A percentile compares a stretch with the other conserved stretches of the same genome.
These are phyloP conservation scores for Temnothorax nylanderi DNA, from an alignment of 1,140 invertebrate genomes.

Conservation along the genomic window DNA sequence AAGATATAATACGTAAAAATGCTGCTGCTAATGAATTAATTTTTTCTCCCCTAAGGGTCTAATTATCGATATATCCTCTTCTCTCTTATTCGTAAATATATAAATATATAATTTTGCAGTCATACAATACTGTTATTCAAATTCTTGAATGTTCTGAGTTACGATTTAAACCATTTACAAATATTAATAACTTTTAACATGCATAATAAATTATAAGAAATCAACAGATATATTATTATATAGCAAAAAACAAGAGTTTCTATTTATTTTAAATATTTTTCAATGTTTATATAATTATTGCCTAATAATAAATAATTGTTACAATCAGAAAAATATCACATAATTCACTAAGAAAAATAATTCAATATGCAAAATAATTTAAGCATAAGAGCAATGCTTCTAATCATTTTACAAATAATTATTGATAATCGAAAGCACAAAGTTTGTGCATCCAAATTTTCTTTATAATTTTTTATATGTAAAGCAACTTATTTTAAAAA, in stretches of 20 bases:
- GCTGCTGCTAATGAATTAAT: constrained; percentile 1
- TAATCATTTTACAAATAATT: background rate
- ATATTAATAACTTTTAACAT: background rate
- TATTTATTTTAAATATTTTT: background rate
- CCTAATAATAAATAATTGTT: background rate
- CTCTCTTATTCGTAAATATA: background rate
- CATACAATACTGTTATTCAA: background rate
- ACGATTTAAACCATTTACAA: background rate
- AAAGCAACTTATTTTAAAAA: background rate
- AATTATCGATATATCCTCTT: background rate
- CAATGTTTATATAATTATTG: background rate
- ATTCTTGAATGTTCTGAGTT: background rate
- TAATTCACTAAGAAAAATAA: background rate
- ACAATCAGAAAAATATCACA: background rate
- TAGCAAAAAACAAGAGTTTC: background rate
- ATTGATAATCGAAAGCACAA: background rate
- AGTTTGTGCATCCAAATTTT: background rate
- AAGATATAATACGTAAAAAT: background rate
- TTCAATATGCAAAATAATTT: background rate
- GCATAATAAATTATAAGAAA: background rate
- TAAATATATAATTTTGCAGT: background rate
- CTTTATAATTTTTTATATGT: background rate
- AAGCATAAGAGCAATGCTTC: background rate
- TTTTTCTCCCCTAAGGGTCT: no score
- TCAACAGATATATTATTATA: background rate